Evolutionary conservation across 2,113 vertebrate genomes (phyloP).

Genomic region (Alligator mississippiensis): DNA sequence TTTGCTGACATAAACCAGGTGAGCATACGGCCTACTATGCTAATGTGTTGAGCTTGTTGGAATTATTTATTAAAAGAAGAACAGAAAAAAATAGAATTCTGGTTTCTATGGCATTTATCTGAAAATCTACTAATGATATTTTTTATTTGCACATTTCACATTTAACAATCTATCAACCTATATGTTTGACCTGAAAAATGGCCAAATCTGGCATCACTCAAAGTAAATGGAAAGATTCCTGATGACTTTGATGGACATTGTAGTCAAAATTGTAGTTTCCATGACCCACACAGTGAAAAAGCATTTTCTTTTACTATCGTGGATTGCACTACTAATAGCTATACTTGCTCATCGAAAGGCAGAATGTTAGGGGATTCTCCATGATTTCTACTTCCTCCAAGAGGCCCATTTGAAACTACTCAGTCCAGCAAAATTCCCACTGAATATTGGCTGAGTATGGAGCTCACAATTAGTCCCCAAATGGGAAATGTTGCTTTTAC

Average conservation of each 20-base stretch:
- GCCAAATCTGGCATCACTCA: background rate
- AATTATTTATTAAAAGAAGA: background rate
- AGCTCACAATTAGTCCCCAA: background rate
- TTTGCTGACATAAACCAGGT: background rate
- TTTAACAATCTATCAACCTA: background rate
- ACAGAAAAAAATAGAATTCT: background rate
- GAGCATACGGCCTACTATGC: background rate
- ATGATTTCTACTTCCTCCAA: too few species aligned
- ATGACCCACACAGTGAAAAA: background rate
- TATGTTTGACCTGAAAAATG: background rate
- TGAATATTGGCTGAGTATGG: background rate
- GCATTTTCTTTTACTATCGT: background rate
- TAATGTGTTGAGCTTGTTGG: background rate
- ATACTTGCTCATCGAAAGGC: background rate
- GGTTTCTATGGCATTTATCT: background rate
- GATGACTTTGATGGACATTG: background rate
- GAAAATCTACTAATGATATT: background rate
- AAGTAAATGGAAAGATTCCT: background rate
- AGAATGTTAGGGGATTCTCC: too few species aligned
- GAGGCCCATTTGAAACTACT: background rate
- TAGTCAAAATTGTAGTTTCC: background rate
- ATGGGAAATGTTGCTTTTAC: background rate
- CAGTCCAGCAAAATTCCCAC: background rate
- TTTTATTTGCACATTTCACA: background rate
- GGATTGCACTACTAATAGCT: background rate